phyloP scores from a whole-genome alignment of 2,888 invertebrate genomes.

The Gari tellinella region DNA sequence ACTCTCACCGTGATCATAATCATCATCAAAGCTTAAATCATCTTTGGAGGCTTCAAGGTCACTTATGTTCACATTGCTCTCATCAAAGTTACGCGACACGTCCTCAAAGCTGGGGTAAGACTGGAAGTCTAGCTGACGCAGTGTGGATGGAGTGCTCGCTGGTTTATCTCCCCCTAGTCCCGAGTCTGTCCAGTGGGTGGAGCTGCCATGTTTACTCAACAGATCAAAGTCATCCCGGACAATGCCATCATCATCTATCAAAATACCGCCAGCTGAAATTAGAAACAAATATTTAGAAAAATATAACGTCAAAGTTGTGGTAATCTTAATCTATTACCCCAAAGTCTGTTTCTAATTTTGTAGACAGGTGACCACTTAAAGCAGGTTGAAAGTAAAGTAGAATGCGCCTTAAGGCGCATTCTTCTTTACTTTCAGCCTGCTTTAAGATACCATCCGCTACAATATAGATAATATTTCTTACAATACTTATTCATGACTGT shows the following conservation, averaged over 20 bases:
- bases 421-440: too few species aligned
- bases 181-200: constrained; percentile 79
- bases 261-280: constrained; percentile 67
- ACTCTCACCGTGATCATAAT: constrained; percentile 42
- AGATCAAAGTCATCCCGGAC: constrained; percentile 76
- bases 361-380: too few species aligned
- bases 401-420: too few species aligned
- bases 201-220: constrained; percentile 69
- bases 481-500: too few species aligned
- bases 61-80: constrained; percentile 79
- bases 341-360: too few species aligned
- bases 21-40: constrained; percentile 70
- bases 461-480: too few species aligned
- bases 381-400: too few species aligned
- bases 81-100: constrained; percentile 72
- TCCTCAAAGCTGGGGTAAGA: constrained; percentile 74
- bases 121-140: constrained; percentile 72
- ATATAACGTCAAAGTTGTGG: too few species aligned
- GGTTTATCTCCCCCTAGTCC: constrained; percentile 78
- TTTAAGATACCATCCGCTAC: too few species aligned
- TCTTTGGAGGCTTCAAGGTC: constrained; percentile 81
- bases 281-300: not conserved
- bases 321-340: too few species aligned
- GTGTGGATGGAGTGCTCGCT: constrained; percentile 72
- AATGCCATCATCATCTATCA: constrained; percentile 81